Evolutionary conservation across 1,140 invertebrate species (phyloP).

Genomic region (Neotoxoptera formosana): DNA sequence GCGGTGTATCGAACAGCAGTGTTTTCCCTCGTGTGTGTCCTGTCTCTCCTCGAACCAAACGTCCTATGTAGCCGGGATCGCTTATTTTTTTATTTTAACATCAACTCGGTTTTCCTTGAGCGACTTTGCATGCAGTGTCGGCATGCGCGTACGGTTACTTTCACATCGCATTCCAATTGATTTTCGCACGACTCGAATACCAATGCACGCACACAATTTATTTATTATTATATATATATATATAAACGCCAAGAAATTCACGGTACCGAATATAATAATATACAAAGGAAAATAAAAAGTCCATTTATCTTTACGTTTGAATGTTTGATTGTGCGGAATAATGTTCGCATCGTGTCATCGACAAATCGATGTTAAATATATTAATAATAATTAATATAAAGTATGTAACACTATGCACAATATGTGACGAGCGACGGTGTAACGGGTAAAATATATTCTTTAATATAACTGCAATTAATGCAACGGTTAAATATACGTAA

Average conservation of each 20-base stretch:
- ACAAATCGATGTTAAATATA: neutral
- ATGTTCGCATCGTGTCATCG: neutral
- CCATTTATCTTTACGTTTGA: neutral
- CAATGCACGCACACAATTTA: neutral
- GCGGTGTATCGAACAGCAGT: conserved; percentile 6
- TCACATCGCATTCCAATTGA: conserved; percentile 57
- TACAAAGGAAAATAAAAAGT: neutral
- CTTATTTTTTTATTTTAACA: conserved; percentile 34
- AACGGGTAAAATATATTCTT: neutral
- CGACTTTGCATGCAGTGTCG: neutral
- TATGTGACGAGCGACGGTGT: neutral
- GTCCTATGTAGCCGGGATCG: neutral
- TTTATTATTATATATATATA: neutral
- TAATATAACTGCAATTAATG: neutral
- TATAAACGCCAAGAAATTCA: conserved; percentile 8
- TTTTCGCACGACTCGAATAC: conserved; percentile 47
- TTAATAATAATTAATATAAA: neutral
- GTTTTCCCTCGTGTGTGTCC: neutral
- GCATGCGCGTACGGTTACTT: conserved; percentile 37
- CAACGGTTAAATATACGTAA: neutral
- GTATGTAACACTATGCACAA: neutral
- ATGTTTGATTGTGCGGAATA: neutral
- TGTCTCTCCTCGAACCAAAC: neutral
- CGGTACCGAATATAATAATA: neutral
- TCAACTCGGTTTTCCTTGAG: conserved; percentile 46